A percentile compares a stretch with the other conserved stretches of the same genome.
Evolutionary conservation across 2,113 vertebrate genomes (phyloP).

Genomic region (Syrmaticus mikado): DNA sequence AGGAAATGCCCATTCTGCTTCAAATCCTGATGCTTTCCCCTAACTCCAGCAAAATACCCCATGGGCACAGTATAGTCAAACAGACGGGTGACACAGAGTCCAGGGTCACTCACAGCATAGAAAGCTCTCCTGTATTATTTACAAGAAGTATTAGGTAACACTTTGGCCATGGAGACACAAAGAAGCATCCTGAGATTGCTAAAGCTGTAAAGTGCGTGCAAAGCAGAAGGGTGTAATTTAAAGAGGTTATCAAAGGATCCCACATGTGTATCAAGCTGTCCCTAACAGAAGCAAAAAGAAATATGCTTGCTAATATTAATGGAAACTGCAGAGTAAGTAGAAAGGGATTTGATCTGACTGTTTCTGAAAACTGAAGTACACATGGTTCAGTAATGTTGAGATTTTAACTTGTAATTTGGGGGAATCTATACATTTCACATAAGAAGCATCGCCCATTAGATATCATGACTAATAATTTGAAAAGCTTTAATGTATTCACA

Average conservation of each 20-base stretch:
- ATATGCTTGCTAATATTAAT: slow-evolving; percentile 8
- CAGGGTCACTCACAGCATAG: slow-evolving; percentile 4
- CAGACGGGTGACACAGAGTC: neutral
- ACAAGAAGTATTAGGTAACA: slow-evolving; percentile 42
- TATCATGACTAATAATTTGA: neutral
- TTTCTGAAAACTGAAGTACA: neutral
- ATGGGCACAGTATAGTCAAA: slow-evolving; percentile 2
- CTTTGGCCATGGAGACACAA: neutral
- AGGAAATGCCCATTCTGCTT: neutral
- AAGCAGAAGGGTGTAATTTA: slow-evolving; percentile 48
- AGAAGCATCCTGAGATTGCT: slow-evolving; percentile 6
- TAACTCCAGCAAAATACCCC: neutral
- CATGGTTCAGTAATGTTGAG: neutral
- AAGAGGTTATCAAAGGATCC: slow-evolving; percentile 60
- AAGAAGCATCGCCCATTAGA: neutral
- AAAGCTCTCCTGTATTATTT: slow-evolving; percentile 55
- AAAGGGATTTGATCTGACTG: neutral
- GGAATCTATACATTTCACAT: neutral
- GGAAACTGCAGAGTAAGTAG: neutral
- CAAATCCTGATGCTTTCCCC: neutral
- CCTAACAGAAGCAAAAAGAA: neutral
- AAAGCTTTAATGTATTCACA: neutral
- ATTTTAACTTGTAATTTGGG: neutral
- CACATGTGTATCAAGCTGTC: neutral
- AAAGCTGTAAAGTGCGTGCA: slow-evolving; percentile 38